Conservation (phyloP, 2,888 invertebrate species). For the Nomada goodeniana region DNA sequence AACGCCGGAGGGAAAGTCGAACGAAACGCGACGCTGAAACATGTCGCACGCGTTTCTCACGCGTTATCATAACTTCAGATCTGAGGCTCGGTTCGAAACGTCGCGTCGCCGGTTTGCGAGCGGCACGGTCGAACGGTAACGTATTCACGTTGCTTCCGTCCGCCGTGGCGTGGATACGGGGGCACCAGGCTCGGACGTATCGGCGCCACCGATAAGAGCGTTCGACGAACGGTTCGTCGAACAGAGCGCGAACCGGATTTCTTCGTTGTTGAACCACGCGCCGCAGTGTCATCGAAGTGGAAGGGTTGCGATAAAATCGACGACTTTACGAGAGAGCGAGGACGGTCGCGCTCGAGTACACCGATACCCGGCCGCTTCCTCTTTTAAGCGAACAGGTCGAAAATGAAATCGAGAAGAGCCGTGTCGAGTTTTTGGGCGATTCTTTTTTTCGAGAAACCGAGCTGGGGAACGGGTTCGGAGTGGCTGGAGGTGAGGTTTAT, state of each 20-base stretch:
- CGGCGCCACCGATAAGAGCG: slow-evolving; percentile 54
- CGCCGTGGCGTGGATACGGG: slow-evolving; percentile 47
- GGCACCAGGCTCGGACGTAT: slow-evolving; percentile 50
- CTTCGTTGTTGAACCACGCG: slow-evolving; percentile 25
- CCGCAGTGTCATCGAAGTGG: slow-evolving; percentile 32
- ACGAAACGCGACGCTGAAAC: slow-evolving; percentile 67
- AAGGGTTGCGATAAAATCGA: slow-evolving; percentile 40
- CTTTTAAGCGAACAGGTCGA: background rate
- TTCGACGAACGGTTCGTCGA: slow-evolving; percentile 11
- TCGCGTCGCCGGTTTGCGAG: slow-evolving; percentile 27
- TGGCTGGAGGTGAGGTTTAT: no score
- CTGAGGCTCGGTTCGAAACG: slow-evolving; percentile 55
- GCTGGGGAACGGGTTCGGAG: no score
- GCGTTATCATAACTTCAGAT: slow-evolving; percentile 66
- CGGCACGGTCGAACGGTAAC: slow-evolving; percentile 61
- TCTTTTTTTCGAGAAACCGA: no score
- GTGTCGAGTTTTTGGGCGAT: background rate
- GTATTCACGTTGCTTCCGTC: slow-evolving; percentile 64
- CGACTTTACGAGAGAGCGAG: slow-evolving; percentile 18
- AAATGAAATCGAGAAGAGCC: background rate
- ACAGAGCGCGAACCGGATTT: slow-evolving; percentile 25
- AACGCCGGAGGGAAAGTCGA: slow-evolving; percentile 42
- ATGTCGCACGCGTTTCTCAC: slow-evolving; percentile 69
- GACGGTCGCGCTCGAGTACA: background rate
- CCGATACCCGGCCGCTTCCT: background rate